Conservation (phyloP, 2,797 vertebrate genomes). For the Poeciliopsis presidionis region DNA sequence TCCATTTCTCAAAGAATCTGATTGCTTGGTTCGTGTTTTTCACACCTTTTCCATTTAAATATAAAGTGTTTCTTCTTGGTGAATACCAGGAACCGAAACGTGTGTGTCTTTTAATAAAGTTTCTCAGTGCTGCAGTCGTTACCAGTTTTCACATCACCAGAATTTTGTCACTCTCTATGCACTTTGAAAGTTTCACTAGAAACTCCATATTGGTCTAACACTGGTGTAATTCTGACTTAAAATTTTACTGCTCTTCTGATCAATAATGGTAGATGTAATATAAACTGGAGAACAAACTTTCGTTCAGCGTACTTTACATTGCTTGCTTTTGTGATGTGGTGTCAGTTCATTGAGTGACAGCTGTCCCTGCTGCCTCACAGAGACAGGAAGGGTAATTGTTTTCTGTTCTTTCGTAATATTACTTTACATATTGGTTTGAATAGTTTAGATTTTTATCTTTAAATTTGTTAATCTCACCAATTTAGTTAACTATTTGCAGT, state of each 20-base stretch:
- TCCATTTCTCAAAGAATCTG: neutral
- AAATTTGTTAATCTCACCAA: no score
- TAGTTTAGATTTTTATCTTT: no score
- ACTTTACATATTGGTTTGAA: no score
- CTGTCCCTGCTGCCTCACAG: no score
- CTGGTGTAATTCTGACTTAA: neutral
- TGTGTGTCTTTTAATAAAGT: neutral
- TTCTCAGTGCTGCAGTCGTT: neutral
- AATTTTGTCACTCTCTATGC: neutral
- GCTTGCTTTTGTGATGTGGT: neutral
- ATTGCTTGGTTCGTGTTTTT: neutral
- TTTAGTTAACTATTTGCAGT: no score
- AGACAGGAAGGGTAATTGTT: no score
- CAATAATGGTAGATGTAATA: neutral
- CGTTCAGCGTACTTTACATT: neutral
- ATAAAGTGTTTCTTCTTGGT: neutral
- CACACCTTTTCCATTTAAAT: neutral
- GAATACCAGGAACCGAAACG: neutral
- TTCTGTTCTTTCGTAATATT: no score
- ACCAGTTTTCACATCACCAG: neutral
- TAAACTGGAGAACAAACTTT: neutral
- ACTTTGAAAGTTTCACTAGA: neutral
- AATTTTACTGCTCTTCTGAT: neutral
- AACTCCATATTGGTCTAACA: neutral
- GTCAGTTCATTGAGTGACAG: neutral